Conservation (phyloP, 2,797 vertebrate species). For the Apogon hyalosoma region DNA sequence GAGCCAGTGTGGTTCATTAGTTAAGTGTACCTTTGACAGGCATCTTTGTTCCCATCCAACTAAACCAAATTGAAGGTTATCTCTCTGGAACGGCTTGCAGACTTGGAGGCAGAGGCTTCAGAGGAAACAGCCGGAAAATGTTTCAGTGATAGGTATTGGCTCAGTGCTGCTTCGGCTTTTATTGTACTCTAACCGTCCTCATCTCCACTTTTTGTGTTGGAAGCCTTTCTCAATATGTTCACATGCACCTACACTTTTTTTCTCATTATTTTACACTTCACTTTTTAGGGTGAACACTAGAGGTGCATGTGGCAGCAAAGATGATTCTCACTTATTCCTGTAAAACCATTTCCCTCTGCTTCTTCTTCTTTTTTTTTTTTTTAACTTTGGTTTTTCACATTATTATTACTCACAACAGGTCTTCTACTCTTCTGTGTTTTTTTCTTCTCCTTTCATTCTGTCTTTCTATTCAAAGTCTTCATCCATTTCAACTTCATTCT, state of each 20-base stretch:
- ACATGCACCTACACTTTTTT: not conserved
- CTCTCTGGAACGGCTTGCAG: not conserved
- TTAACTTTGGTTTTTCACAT: conserved; percentile 44
- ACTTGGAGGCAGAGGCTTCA: conserved; percentile 3
- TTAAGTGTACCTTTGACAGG: too few species aligned
- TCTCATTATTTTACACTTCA: conserved; percentile 27
- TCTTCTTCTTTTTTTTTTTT: conserved; percentile 1
- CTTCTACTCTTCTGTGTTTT: conserved; percentile 25
- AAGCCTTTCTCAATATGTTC: conserved; percentile 17
- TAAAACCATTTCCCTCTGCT: conserved; percentile 19
- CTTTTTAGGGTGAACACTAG: conserved; percentile 10
- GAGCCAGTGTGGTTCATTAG: too few species aligned
- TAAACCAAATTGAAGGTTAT: too few species aligned
- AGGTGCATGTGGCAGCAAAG: conserved; percentile 13
- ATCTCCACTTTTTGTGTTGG: conserved; percentile 19
- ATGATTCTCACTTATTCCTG: conserved; percentile 10
- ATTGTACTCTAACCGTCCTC: conserved; percentile 31
- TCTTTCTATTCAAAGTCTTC: conserved; percentile 67
- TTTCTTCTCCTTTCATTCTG: conserved; percentile 35
- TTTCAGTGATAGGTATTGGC: conserved; percentile 15
- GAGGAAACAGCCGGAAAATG: conserved; percentile 8
- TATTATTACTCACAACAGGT: conserved; percentile 56
- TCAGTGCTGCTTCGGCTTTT: conserved; percentile 25
- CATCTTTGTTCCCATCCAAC: too few species aligned
- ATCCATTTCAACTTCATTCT: conserved; percentile 73